These are phyloP conservation scores for Tupaia chinensis DNA, from an alignment of 2,113 vertebrate genomes.

Conservation along the genomic window DNA sequence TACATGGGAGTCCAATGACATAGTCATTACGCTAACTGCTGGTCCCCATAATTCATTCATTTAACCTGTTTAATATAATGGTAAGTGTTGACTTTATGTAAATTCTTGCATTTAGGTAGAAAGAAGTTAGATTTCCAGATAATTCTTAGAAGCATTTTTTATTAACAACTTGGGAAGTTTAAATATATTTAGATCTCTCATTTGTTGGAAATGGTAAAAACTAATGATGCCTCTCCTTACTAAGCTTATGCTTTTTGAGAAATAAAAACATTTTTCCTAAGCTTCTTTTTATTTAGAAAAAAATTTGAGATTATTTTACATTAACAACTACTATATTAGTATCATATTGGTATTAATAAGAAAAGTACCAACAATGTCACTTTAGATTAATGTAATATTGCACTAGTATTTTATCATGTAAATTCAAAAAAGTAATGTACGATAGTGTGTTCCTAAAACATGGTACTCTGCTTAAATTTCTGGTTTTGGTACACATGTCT, in stretches of 20 bases:
- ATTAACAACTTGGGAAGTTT: neutral
- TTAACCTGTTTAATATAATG: neutral
- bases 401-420: neutral
- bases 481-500: neutral
- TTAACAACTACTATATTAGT: neutral
- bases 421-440: neutral
- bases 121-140: neutral
- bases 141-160: neutral
- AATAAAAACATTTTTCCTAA: neutral
- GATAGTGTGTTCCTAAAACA: neutral
- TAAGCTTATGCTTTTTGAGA: neutral
- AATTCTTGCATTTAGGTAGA: neutral
- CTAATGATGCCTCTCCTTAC: neutral
- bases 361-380: neutral
- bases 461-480: neutral
- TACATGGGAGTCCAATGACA: no score
- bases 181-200: neutral
- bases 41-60: no score
- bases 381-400: neutral
- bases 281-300: neutral
- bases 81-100: neutral
- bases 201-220: slow-evolving; percentile 28
- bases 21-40: no score
- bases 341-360: no score
- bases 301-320: neutral